Base-by-base conservation (phyloP, 2,888 invertebrate genomes). In the Hetaerina titia region DNA sequence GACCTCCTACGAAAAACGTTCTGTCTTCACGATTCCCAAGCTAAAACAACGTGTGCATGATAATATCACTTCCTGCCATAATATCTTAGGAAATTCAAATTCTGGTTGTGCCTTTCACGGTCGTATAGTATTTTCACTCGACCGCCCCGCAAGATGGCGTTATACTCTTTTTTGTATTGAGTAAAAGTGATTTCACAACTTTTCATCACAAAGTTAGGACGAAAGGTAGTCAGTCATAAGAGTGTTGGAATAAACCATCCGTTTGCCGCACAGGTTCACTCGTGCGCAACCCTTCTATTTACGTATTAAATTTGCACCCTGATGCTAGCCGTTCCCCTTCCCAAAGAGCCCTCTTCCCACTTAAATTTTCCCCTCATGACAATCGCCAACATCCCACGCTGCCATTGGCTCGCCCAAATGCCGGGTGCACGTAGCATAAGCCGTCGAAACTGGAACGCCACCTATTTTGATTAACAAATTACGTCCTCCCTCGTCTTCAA, bases 381-480 rank as follows among this genome's bases (percentile, higher is more conserved):
- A 57, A n/a, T 69, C 69, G 92, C 22, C 69, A 15, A n/a, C 92
- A 64, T 74, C 69, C 63, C 90, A 45, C 60, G 64, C 92, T 22
- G 56, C 92, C n/a, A n/a, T 69, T 56, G 69, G 69, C 57, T n/a
- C 57, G 11, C 89, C 69, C 31, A 31, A 90, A 19, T 63, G 25
- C 69, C 69, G 60, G 60, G 17, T 60, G 69, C 69, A 31, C 81
- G 81, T 13, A 81, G 11, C 15, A 63, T 19, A 25, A n/a, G 60
- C 64, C 19, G 19, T 13, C 15, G 90, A 90, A 92, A 92, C 92
- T 45, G 92, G 92, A 92, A 92, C 90, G 69, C 64, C 45, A 56
- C 92, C 92, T 74, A 92, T 74, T 92, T 92, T 56, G 92, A 92
- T 92, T 92, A 69, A 92, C 92, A 74, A 92, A 92, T 69, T 69